Base-by-base conservation (phyloP, 2,888 invertebrate species). In the Melikaiella ostensackeni region DNA sequence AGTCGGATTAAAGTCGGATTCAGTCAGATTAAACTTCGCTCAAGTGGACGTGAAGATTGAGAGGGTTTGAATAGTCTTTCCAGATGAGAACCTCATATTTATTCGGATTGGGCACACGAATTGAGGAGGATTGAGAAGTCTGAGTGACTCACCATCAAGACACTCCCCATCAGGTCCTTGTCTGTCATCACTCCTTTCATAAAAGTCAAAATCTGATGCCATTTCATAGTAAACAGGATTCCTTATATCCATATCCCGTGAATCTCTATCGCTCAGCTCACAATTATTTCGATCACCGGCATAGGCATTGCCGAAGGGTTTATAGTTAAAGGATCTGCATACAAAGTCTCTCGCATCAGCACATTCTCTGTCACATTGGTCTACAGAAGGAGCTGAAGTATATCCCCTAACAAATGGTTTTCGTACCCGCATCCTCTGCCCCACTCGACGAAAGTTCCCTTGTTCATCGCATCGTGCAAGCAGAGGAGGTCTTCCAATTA, bases 141-240 rank as follows among this genome's bases (percentile, higher is more conserved):
- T 50, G 46, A 4, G 21, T 59, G 77, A 84, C 88, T 92, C 93
- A 97, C 97, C 97, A 92, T 97, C 97, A 86, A 97, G 94, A 88
- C 97, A 97, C 84, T 97, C 97, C 16, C 92, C 93, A 80, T 95
- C 95, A 77, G 93, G 94, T 50, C 94, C 94, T 83, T 95, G 95
- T 79, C 96, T 93, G 50, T 95, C 95, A 76, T 95, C 93, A 76
- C 96, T 95, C 84, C 96, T 93, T 91, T 97, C 97, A 86, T 97
- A 97, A 90, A 96, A 98, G 88, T 97, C 96, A 88, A 96, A 98
- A 88, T 95, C 97, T 35, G 96, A 96, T 0, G 94, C 94, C 55
- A 94, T 95, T 89, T 98, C 98, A 89, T 98, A 98, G 89, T 95
- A 95, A 63, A 95, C 94, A 1, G 97, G 96, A 92, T 97, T 97